phyloP scores from a whole-genome alignment of 23 tunicate species.

The Trididemnum clinides region DNA sequence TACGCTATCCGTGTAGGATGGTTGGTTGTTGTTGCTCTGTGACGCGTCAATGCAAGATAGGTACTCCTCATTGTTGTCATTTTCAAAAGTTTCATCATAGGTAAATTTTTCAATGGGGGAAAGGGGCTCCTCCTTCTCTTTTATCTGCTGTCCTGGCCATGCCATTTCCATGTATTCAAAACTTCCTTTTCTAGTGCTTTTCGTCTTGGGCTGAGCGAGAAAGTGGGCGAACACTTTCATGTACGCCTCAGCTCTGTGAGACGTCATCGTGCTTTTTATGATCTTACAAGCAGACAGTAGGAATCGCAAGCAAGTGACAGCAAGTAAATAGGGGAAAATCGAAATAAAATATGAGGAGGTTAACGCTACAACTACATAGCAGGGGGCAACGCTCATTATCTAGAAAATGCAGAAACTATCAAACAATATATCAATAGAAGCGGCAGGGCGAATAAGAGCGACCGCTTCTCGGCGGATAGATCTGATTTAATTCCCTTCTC shows the following conservation, averaged over 20 bases:
- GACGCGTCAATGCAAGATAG: conserved; percentile 5
- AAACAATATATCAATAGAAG: too few relatives aligned
- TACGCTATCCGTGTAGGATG: too few relatives aligned
- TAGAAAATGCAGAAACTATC: too few relatives aligned
- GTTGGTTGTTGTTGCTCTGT: background rate
- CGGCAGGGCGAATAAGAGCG: too few relatives aligned
- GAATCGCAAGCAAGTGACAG: too few relatives aligned
- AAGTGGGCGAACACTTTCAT: background rate
- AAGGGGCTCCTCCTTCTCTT: background rate
- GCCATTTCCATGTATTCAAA: conserved; percentile 36
- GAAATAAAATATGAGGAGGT: too few relatives aligned
- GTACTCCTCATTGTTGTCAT: background rate
- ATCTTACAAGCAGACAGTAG: too few relatives aligned
- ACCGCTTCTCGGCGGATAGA: too few relatives aligned
- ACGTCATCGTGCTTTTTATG: background rate
- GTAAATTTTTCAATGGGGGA: background rate
- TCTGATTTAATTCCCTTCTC: too few relatives aligned
- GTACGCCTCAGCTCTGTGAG: background rate
- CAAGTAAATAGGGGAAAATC: too few relatives aligned
- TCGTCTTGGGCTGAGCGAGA: background rate
- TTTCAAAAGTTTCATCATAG: background rate
- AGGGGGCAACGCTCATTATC: too few relatives aligned
- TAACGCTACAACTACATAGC: too few relatives aligned
- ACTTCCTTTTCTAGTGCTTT: background rate
- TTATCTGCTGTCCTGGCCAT: background rate